Conservation (phyloP, 2,888 invertebrate species). For the Drosophila eohydei region DNA sequence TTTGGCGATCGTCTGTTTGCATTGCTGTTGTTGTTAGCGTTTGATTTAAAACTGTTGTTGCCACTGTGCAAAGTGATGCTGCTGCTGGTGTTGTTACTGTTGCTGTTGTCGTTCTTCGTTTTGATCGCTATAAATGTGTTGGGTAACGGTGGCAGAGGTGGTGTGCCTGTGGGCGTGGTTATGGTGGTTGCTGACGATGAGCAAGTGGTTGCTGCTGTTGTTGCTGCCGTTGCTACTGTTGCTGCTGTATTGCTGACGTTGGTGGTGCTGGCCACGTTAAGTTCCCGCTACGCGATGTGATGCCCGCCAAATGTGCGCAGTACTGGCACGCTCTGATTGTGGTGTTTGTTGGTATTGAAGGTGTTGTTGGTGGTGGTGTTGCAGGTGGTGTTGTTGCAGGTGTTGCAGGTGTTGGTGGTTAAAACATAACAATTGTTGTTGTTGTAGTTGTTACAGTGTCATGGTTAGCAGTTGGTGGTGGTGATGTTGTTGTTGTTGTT, state of each 20-base stretch:
- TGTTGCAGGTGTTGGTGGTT: constrained; percentile 30
- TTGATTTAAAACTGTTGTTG: constrained; percentile 74
- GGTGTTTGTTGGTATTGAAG: constrained; percentile 36
- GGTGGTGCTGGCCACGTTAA: constrained; percentile 72
- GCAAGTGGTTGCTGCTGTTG: constrained; percentile 63
- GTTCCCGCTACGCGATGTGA: constrained; percentile 85
- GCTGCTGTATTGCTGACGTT: constrained; percentile 61
- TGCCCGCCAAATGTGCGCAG: constrained; percentile 85
- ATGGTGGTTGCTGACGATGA: constrained; percentile 67
- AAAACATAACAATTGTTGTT: constrained; percentile 53
- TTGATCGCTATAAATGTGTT: constrained; percentile 81
- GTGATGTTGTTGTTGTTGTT: constrained; percentile 14
- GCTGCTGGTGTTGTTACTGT: constrained; percentile 65
- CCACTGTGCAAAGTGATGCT: constrained; percentile 65
- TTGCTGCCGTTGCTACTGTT: constrained; percentile 52
- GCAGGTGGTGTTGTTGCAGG: constrained; percentile 11
- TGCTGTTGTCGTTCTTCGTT: constrained; percentile 64
- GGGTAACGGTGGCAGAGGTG: constrained; percentile 81
- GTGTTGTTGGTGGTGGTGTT: constrained; percentile 21
- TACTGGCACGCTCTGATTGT: constrained; percentile 84
- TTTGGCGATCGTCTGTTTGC: constrained; percentile 58
- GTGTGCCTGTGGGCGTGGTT: constrained; percentile 79
- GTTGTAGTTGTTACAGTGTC: constrained; percentile 34
- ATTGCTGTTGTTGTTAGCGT: constrained; percentile 65
- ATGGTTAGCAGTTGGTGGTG: constrained; percentile 25